Evolutionary conservation across 92 coral and sea anemone genomes (phyloP).

Genomic region (Meandrina meandrites): DNA sequence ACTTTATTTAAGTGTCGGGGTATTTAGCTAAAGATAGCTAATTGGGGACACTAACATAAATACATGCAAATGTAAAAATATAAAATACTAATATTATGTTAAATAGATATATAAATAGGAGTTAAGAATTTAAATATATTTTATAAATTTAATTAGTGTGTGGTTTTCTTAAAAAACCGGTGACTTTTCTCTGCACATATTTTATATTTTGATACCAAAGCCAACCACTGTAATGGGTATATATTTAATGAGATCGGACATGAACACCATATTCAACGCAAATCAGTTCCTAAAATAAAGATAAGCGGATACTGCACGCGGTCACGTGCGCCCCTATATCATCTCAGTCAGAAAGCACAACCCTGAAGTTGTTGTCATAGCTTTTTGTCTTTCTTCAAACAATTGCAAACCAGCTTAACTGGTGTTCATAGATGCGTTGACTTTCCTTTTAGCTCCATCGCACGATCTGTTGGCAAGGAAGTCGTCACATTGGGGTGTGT

Average conservation of each 20-base stretch:
- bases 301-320: neutral
- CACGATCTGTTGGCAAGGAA: slow-evolving; percentile 27
- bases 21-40: too few relatives aligned
- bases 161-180: slow-evolving; percentile 10
- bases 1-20: too few relatives aligned
- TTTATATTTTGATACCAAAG: slow-evolving; percentile 15
- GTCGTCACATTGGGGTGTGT: slow-evolving; percentile 28
- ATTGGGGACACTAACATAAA: too few relatives aligned
- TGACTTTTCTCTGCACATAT: neutral
- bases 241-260: slow-evolving; percentile 35
- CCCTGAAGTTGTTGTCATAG: neutral
- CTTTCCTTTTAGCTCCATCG: neutral
- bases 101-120: too few relatives aligned
- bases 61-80: too few relatives aligned
- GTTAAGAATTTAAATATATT: too few relatives aligned
- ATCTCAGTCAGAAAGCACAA: neutral
- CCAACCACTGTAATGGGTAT: slow-evolving; percentile 1
- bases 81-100: too few relatives aligned
- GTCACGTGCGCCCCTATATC: slow-evolving; percentile 9
- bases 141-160: too few relatives aligned
- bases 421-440: neutral
- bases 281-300: slow-evolving; percentile 10
- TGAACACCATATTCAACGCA: neutral
- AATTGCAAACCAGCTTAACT: neutral
- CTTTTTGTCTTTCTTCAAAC: neutral